Evolutionary conservation across 92 coral and sea anemone species (phyloP).

Genomic region (Paragorgia papillata): DNA sequence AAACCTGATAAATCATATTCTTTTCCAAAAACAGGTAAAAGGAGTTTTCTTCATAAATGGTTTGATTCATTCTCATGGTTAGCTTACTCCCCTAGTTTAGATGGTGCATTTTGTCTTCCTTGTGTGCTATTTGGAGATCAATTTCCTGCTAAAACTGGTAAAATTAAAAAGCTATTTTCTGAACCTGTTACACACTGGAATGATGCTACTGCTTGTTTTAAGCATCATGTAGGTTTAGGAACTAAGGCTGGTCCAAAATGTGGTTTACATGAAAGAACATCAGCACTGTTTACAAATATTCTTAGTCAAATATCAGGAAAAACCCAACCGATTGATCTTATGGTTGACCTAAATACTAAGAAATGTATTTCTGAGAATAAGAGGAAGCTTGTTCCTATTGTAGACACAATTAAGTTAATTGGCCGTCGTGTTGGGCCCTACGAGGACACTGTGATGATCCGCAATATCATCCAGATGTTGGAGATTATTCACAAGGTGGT

Average conservation of each 20-base stretch:
- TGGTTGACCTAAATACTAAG: neutral
- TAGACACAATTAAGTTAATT: neutral
- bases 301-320: slow-evolving; percentile 5
- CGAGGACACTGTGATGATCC: slow-evolving; percentile 17
- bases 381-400: neutral
- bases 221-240: neutral
- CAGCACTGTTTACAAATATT: neutral
- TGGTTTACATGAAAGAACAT: neutral
- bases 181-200: neutral
- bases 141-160: neutral
- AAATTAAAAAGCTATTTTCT: slow-evolving; percentile 7
- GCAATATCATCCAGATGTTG: no score
- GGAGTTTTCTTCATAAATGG: no score
- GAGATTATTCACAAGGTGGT: slow-evolving; percentile 3
- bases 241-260: neutral
- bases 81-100: slow-evolving; percentile 20
- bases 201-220: neutral
- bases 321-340: slow-evolving; percentile 4
- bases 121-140: slow-evolving; percentile 10
- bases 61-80: slow-evolving; percentile 6
- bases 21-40: no score
- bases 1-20: no score
- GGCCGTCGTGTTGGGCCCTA: slow-evolving; percentile 7
- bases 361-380: slow-evolving; percentile 8
- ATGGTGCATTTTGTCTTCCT: no score